Evolutionary conservation across 1,140 invertebrate species (phyloP).

Genomic region (Drosophila nebulosa): DNA sequence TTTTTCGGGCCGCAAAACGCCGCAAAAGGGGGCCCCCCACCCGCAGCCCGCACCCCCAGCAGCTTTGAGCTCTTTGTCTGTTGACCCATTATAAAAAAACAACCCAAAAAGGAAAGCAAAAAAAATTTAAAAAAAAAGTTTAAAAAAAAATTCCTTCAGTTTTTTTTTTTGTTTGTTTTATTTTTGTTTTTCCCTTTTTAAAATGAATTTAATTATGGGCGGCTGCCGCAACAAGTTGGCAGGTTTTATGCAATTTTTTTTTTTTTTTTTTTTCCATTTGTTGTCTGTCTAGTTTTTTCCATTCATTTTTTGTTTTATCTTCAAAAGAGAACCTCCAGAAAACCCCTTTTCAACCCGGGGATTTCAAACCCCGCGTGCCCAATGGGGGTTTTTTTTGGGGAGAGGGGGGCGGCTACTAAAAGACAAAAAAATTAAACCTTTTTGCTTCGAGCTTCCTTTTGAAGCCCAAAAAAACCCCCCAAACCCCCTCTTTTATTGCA

Average conservation of each 20-base stretch:
- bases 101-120: neutral
- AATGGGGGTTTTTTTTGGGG: too few relatives aligned
- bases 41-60: neutral
- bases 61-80: neutral
- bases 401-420: too few relatives aligned
- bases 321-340: neutral
- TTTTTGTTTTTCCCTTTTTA: neutral
- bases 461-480: too few relatives aligned
- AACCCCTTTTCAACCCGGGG: too few relatives aligned
- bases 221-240: slow-evolving; percentile 2
- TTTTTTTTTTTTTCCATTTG: neutral
- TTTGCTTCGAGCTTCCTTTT: too few relatives aligned
- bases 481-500: too few relatives aligned
- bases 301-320: too few relatives aligned
- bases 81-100: neutral
- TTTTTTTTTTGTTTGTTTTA: neutral
- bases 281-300: too few relatives aligned
- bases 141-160: slow-evolving; percentile 8
- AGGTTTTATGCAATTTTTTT: neutral
- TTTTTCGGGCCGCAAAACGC: neutral
- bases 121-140: too few relatives aligned
- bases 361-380: too few relatives aligned
- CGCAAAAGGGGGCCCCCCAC: neutral
- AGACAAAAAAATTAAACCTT: too few relatives aligned
- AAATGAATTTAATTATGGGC: neutral